phyloP scores from a whole-genome alignment of 2,888 invertebrate species.

The Hypomecis atomaria region DNA sequence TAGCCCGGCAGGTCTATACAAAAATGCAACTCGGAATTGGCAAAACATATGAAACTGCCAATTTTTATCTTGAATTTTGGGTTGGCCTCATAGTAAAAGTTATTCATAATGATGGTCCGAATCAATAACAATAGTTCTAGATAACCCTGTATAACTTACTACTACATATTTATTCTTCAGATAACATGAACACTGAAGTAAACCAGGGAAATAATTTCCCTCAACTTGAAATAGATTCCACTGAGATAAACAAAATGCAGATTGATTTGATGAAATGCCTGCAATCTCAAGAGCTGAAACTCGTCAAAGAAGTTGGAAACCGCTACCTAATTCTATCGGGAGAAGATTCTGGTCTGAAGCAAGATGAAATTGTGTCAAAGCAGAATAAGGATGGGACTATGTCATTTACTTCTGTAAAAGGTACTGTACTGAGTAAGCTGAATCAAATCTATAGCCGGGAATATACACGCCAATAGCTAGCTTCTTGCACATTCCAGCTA shows the following conservation, averaged over 20 bases:
- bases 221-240: conserved; percentile 42
- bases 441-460: too few species aligned
- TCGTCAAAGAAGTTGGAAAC: conserved; percentile 60
- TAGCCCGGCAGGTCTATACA: too few species aligned
- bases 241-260: conserved; percentile 64
- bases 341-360: conserved; percentile 51
- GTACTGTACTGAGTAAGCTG: conserved; percentile 46
- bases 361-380: conserved; percentile 65
- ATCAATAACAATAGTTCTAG: neutral
- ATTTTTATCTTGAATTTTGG: too few species aligned
- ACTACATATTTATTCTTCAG: conserved; percentile 13
- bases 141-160: neutral
- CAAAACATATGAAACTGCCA: too few species aligned
- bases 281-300: conserved; percentile 62
- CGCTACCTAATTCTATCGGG: conserved; percentile 66
- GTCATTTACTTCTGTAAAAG: conserved; percentile 67
- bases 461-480: too few species aligned
- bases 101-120: too few species aligned
- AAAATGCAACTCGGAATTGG: too few species aligned
- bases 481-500: too few species aligned
- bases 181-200: conserved; percentile 11
- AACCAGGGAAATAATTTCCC: conserved; percentile 21
- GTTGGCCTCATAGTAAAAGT: too few species aligned
- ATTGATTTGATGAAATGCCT: conserved; percentile 62
- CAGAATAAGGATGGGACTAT: conserved; percentile 77